Conservation (phyloP, 2,888 invertebrate species). For the Papilio elwesi region DNA sequence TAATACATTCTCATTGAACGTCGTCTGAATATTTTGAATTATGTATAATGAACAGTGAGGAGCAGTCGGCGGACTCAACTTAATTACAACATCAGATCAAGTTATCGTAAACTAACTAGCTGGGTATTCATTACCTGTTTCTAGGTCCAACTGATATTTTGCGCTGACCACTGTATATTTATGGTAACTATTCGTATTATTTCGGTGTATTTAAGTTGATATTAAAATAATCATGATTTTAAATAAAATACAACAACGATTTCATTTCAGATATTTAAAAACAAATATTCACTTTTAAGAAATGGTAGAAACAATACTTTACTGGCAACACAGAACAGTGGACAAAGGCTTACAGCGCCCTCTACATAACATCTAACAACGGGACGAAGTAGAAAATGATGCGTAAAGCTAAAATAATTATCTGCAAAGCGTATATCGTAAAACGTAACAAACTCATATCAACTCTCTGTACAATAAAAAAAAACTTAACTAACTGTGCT, state of each 20-base stretch:
- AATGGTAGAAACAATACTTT: conserved; percentile 16
- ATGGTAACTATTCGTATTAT: conserved; percentile 50
- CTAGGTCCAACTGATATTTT: conserved; percentile 65
- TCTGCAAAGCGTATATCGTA: conserved; percentile 53
- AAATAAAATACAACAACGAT: conserved; percentile 8
- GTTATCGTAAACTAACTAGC: conserved; percentile 52
- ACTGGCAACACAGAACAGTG: conserved; percentile 34
- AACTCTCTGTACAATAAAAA: conserved; percentile 66
- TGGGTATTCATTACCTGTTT: conserved; percentile 47
- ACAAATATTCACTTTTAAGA: conserved; percentile 16
- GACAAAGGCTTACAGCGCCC: conserved; percentile 22
- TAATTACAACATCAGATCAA: conserved; percentile 61
- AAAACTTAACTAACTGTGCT: conserved; percentile 64
- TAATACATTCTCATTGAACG: conserved; percentile 64
- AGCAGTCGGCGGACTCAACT: conserved; percentile 50
- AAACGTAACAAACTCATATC: conserved; percentile 62
- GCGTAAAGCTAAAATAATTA: conserved; percentile 44
- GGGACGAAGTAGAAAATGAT: conserved; percentile 31
- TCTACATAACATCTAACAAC: conserved; percentile 40
- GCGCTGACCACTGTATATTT: conserved; percentile 57
- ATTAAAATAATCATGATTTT: conserved; percentile 19
- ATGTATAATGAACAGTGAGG: conserved; percentile 50
- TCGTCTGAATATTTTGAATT: conserved; percentile 50
- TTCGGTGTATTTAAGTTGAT: conserved; percentile 37
- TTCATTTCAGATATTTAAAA: conserved; percentile 11